Base-by-base conservation (phyloP, 1,140 invertebrate genomes). In the Ectropis grisescens region DNA sequence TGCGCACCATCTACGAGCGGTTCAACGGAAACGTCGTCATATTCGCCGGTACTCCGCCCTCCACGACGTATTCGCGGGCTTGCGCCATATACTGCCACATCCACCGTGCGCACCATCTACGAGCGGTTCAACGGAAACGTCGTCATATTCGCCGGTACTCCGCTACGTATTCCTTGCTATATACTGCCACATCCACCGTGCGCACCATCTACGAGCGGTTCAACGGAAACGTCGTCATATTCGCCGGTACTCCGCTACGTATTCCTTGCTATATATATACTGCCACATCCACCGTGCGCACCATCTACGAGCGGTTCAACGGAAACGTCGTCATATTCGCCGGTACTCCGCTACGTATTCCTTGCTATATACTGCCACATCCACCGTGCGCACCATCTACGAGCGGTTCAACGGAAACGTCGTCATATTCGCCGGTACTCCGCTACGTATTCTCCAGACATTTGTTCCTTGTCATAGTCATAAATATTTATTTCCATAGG, bases 1-100 rank as follows among this genome's bases (percentile, higher is more conserved):
- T 94, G 11, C 90, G 92, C 71, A 91, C 92, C 6, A 88, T 89
- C 9, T 94, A 93, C 58, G 88, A 94, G 72, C 84, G 88, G 42
- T 69, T 59, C 8, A 89, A 93, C 62, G 85, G 86, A n/a, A 86
- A 87, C 46, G 89, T 94, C 43, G 74, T 92, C 8, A 86, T 94
- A 55, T 94, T 94, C 65, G 84, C 84, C 58, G 91, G 91, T 89
- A 74, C 58, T n/a, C n/a, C n/a, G n/a, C n/a, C n/a, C 2, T 12
- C 10, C 11, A 6, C 25, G n/a, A 9, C 25, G 13, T 16, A 32
- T 2, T 7, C 3, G 9, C 3, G 12, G 15, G 13, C 28, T 14
- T 27, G 3, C 28, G 19, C 9, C 5, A 3, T 13, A 12, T 4
- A 10, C 10, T 16, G n/a, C n/a, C n/a, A n/a, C n/a, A n/a, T n/a